phyloP scores from a whole-genome alignment of 2,797 vertebrate genomes.

The Alcedo atthis region DNA sequence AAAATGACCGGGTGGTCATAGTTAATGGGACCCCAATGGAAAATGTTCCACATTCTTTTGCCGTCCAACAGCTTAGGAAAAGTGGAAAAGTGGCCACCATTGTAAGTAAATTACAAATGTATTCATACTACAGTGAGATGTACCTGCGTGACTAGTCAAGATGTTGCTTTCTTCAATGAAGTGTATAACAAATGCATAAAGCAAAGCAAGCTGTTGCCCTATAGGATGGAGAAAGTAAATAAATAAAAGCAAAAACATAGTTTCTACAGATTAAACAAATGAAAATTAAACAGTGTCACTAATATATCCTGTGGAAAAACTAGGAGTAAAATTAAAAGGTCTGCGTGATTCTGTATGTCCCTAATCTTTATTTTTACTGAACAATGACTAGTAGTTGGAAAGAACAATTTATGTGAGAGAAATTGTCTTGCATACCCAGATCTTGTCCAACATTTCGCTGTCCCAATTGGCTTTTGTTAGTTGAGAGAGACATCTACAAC shows the following conservation, averaged over 20 bases:
- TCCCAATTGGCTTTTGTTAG: background rate
- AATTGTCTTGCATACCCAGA: background rate
- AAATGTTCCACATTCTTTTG: constrained; percentile 90
- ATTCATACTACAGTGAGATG: background rate
- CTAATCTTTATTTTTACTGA: background rate
- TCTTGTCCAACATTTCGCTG: background rate
- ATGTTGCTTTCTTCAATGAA: background rate
- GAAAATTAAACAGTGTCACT: background rate
- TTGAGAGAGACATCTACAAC: background rate
- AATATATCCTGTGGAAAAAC: background rate
- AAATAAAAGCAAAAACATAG: background rate
- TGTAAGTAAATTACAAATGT: constrained; percentile 81
- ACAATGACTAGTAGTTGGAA: background rate
- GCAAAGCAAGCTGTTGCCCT: background rate
- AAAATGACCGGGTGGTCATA: constrained; percentile 91
- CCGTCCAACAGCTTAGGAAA: constrained; percentile 94
- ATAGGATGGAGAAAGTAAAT: background rate
- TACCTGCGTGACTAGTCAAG: background rate
- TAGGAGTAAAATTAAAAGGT: background rate
- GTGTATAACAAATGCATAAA: background rate
- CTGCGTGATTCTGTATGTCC: background rate
- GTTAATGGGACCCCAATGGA: constrained; percentile 94
- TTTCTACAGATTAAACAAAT: background rate
- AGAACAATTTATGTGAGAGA: background rate
- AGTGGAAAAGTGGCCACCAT: constrained; percentile 96